Conservation (phyloP, 1,140 invertebrate species). For the Brachionus rotundiformis region DNA sequence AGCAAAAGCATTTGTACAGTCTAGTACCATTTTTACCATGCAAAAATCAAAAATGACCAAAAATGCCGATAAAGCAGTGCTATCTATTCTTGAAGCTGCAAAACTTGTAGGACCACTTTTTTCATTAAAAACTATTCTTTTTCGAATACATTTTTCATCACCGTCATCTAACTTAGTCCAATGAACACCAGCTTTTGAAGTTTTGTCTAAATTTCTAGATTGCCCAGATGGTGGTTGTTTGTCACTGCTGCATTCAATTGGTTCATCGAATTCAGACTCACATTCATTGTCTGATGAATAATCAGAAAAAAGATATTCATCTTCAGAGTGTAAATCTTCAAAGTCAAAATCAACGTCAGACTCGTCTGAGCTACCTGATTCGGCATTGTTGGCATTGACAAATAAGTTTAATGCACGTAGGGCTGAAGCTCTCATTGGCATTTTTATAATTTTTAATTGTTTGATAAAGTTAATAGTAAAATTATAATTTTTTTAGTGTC, state of each 20-base stretch:
- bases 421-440: no score
- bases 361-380: no score
- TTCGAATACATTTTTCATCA: neutral
- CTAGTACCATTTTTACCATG: neutral
- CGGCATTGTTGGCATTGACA: no score
- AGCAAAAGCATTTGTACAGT: neutral
- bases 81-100: neutral
- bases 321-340: neutral
- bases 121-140: slow-evolving; percentile 9
- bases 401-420: no score
- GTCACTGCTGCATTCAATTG: neutral
- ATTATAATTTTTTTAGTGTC: neutral
- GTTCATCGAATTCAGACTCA: neutral
- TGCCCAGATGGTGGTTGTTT: neutral
- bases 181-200: slow-evolving; percentile 11
- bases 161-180: neutral
- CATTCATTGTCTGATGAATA: neutral
- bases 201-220: neutral
- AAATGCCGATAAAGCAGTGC: neutral
- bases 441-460: no score
- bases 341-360: no score
- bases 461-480: no score
- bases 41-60: neutral
- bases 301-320: neutral
- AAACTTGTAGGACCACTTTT: neutral